These are phyloP conservation scores for Stegana nigrithorax DNA, from an alignment of 2,888 invertebrate genomes.

Conservation along the genomic window DNA sequence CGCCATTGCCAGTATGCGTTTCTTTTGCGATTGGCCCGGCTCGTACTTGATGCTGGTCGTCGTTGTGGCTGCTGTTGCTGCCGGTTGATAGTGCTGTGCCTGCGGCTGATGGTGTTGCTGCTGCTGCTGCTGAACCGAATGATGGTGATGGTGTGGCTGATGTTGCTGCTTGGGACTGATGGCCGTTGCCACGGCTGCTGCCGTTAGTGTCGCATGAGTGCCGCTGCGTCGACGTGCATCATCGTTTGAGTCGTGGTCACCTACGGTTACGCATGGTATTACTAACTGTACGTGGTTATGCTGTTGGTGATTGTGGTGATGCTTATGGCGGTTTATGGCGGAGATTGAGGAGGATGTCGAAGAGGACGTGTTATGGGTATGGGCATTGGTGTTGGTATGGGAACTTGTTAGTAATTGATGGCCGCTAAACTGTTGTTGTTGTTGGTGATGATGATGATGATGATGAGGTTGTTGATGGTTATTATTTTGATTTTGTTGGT, in stretches of 20 bases:
- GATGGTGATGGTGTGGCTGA: conserved; percentile 24
- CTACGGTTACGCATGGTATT: conserved; percentile 83
- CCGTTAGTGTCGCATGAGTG: conserved; percentile 43
- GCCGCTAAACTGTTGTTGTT: conserved; percentile 29
- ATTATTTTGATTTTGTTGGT: conserved; percentile 50
- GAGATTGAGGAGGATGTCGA: conserved; percentile 28
- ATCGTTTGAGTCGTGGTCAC: conserved; percentile 78
- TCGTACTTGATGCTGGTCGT: conserved; percentile 67
- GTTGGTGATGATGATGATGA: conserved; percentile 30
- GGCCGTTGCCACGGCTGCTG: no score
- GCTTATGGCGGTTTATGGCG: conserved; percentile 50
- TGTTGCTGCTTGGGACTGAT: conserved; percentile 53
- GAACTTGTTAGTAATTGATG: conserved; percentile 19
- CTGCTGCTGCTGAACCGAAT: conserved; percentile 24
- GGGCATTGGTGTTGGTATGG: no score
- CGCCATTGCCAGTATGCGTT: conserved; percentile 87
- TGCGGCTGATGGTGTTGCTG: conserved; percentile 36
- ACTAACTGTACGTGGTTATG: conserved; percentile 76
- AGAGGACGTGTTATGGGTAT: conserved; percentile 23
- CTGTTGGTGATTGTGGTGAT: conserved; percentile 36
- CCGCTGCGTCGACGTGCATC: conserved; percentile 70
- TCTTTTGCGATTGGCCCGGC: conserved; percentile 85
- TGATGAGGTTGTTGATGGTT: conserved; percentile 35
- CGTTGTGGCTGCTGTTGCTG: no score
- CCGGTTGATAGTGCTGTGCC: conserved; percentile 42